A percentile compares a stretch with the other conserved stretches of the same genome.
phyloP scores from a whole-genome alignment of 2,888 invertebrate genomes.

The Leptinotarsa haldemani region DNA sequence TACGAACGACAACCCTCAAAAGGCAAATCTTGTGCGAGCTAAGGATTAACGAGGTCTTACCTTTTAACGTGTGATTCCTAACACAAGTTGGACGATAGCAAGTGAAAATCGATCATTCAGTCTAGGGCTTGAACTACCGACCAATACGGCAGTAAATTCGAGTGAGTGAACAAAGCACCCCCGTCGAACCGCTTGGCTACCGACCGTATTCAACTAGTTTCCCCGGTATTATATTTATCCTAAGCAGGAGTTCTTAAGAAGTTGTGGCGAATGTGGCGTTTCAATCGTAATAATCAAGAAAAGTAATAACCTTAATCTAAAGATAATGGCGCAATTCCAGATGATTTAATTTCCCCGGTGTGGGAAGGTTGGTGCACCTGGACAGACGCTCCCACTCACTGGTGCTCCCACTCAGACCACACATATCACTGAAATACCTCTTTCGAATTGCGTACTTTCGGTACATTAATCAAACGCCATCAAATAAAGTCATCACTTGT shows the following conservation, averaged over 20 bases:
- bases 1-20: no score
- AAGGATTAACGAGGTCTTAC: no score
- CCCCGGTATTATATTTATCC: neutral
- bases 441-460: constrained; percentile 23
- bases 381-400: constrained; percentile 25
- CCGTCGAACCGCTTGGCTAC: no score
- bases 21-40: no score
- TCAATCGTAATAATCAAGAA: constrained; percentile 28
- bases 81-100: no score
- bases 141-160: no score
- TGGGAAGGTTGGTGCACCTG: constrained; percentile 35
- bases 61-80: no score
- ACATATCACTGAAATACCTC: constrained; percentile 27
- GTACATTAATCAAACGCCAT: constrained; percentile 33
- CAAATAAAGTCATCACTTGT: constrained; percentile 36
- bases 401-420: constrained; percentile 31
- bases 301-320: constrained; percentile 32
- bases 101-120: no score
- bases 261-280: constrained; percentile 24
- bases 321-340: constrained; percentile 33
- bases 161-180: no score
- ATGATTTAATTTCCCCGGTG: constrained; percentile 32
- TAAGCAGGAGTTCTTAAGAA: constrained; percentile 20
- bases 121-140: no score
- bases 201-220: neutral